phyloP scores from a whole-genome alignment of 2,113 vertebrate genomes.

The Scalopus aquaticus region DNA sequence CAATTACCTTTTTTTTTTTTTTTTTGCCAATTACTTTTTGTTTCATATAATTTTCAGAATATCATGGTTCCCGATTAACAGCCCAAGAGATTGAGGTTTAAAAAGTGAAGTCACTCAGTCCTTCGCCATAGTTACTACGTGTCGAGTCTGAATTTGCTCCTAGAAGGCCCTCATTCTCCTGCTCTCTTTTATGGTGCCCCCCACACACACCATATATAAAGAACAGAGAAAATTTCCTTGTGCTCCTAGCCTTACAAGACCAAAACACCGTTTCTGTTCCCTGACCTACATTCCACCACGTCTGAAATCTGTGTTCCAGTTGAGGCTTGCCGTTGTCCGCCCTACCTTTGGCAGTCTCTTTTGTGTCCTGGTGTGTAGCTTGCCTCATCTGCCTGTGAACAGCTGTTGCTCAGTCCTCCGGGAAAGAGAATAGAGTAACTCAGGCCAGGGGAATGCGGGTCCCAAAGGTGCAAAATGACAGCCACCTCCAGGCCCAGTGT shows the following conservation, averaged over 20 bases:
- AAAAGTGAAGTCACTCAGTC: neutral
- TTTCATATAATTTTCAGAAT: slow-evolving; percentile 16
- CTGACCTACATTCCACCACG: neutral
- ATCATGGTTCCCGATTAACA: neutral
- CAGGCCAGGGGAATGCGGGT: too few relatives aligned
- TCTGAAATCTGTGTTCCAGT: too few relatives aligned
- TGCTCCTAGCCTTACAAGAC: neutral
- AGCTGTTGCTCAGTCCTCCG: rapidly evolving
- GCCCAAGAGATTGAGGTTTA: neutral
- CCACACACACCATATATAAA: neutral
- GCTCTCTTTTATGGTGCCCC: neutral
- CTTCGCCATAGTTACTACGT: neutral
- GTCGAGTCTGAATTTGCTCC: neutral
- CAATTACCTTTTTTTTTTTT: neutral
- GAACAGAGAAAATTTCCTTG: neutral
- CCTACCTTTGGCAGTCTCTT: neutral
- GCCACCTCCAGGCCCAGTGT: rapidly evolving
- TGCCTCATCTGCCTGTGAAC: neutral
- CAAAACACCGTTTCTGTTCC: neutral
- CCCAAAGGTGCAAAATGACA: neutral
- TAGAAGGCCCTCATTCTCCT: neutral
- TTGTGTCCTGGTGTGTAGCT: neutral
- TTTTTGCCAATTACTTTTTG: neutral
- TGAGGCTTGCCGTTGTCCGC: too few relatives aligned
- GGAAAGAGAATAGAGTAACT: neutral